phyloP scores from a whole-genome alignment of 2,888 invertebrate genomes.

The Helobdella robusta region DNA sequence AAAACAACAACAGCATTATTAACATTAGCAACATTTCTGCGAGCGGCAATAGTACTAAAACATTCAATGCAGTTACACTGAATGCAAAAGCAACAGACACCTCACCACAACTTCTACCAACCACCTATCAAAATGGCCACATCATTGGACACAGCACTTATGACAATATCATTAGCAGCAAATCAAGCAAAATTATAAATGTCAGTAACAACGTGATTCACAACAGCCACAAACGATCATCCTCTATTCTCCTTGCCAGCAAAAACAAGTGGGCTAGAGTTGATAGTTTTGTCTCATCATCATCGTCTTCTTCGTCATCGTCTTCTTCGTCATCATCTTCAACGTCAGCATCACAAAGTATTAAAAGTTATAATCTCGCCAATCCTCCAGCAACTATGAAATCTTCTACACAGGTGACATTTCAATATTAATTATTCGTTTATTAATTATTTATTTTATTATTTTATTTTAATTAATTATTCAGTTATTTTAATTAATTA shows the following conservation, averaged over 20 bases:
- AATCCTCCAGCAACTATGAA: background rate
- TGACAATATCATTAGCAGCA: no score
- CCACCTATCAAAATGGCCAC: no score
- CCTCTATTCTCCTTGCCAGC: conserved; percentile 5
- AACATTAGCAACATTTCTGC: no score
- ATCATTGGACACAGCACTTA: no score
- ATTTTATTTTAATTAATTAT: background rate
- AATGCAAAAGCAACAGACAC: background rate
- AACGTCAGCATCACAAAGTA: background rate
- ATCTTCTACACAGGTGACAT: background rate
- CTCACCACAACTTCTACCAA: background rate
- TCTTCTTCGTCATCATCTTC: background rate
- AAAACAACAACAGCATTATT: background rate
- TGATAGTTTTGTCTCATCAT: no score
- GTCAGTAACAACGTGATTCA: no score
- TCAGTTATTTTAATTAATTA: background rate
- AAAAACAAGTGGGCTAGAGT: background rate
- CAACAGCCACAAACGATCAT: no score
- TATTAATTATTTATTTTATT: background rate
- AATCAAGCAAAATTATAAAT: no score
- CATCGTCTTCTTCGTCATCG: background rate
- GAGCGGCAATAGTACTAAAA: no score
- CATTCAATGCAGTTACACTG: no score
- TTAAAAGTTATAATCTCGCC: no score
- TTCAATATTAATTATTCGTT: background rate